Evolutionary conservation across 2,113 vertebrate species (phyloP).

Genomic region (Oryzias woworae): DNA sequence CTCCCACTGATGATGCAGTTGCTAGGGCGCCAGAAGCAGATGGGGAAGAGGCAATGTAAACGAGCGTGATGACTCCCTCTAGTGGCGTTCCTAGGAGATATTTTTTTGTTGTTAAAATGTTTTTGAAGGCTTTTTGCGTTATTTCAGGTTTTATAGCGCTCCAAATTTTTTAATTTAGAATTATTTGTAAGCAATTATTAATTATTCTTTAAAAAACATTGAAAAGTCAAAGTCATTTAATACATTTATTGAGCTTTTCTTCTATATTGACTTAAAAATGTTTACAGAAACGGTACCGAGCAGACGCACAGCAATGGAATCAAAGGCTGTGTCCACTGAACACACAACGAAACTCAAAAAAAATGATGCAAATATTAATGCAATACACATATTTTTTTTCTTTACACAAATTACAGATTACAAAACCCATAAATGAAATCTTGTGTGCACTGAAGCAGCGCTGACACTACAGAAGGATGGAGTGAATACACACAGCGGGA

Average conservation of each 20-base stretch:
- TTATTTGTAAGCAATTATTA: neutral
- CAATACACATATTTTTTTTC: conserved; percentile 57
- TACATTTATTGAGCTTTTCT: conserved; percentile 76
- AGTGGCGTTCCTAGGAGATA: neutral
- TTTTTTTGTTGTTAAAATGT: too few relatives aligned
- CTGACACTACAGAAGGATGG: conserved; percentile 55
- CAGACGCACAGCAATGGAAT: conserved; percentile 72
- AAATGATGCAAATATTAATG: conserved; percentile 73
- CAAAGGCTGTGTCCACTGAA: conserved; percentile 69
- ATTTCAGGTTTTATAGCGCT: neutral
- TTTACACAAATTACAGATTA: conserved; percentile 76
- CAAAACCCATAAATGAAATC: conserved; percentile 71
- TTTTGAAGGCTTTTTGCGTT: too few relatives aligned
- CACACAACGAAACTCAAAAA: conserved; percentile 68
- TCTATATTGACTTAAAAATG: conserved; percentile 70
- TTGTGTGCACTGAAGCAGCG: conserved; percentile 61
- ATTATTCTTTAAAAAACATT: too few relatives aligned
- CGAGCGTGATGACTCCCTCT: conserved; percentile 36
- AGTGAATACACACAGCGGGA: too few relatives aligned
- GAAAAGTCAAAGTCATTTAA: conserved; percentile 47
- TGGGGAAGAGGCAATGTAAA: conserved; percentile 47
- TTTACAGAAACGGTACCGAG: conserved; percentile 73
- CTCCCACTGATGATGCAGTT: conserved; percentile 77
- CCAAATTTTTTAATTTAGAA: neutral
- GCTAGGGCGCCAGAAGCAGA: conserved; percentile 75